Conservation (phyloP, 2,888 invertebrate species). For the Hydriomena furcata region DNA sequence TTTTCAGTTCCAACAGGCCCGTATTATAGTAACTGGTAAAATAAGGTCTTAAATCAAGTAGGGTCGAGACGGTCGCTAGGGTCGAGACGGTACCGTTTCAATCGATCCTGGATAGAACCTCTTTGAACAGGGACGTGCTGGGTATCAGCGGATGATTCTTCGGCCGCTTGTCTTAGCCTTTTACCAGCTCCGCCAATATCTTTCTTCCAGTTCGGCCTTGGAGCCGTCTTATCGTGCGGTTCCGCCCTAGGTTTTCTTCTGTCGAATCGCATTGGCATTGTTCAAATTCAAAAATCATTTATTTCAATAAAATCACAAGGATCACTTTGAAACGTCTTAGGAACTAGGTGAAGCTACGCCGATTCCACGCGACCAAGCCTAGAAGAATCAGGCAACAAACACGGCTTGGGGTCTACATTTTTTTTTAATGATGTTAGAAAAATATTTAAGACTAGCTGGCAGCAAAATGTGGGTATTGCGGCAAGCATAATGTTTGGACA, state of each 20-base stretch:
- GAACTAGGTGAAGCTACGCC: no score
- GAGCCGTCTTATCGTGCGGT: constrained; percentile 51
- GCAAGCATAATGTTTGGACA: no score
- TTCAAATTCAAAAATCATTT: constrained; percentile 29
- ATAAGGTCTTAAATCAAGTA: neutral
- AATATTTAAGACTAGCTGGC: no score
- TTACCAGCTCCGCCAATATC: constrained; percentile 62
- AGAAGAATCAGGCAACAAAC: no score
- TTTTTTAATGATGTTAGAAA: no score
- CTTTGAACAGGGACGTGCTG: constrained; percentile 40
- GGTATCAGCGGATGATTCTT: constrained; percentile 63
- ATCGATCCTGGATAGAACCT: constrained; percentile 64
- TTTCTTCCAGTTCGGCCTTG: constrained; percentile 60
- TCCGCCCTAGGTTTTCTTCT: constrained; percentile 76
- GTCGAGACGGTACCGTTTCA: constrained; percentile 66
- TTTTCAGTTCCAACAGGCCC: no score
- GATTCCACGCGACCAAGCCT: no score
- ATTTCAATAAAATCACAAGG: no score
- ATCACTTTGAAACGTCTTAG: no score
- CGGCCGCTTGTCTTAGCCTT: constrained; percentile 63
- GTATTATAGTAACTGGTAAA: constrained; percentile 8
- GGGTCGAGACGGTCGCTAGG: neutral
- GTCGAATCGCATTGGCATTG: constrained; percentile 54
- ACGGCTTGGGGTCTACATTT: no score
- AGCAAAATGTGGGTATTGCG: no score